Conservation (phyloP, 30 jellyfish, hydroid and myxozoan species). For the Turritopsis dohrnii region DNA sequence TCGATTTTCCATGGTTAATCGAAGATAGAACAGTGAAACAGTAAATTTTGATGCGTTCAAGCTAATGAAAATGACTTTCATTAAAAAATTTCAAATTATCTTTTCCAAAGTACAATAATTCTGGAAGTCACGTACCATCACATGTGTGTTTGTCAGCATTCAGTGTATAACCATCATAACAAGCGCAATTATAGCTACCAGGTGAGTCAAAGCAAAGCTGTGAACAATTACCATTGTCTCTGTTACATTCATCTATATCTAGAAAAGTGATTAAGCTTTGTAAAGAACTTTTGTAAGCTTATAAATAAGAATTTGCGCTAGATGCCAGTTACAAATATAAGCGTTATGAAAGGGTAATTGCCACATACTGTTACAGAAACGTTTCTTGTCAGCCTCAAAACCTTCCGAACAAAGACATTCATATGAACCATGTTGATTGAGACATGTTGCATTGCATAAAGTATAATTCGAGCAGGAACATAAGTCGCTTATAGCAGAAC, state of each 20-base stretch:
- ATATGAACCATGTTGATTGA: not conserved
- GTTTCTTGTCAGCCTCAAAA: not conserved
- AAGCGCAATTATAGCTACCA: not conserved
- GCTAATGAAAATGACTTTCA: not conserved
- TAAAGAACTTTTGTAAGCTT: not conserved
- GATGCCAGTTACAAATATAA: not conserved
- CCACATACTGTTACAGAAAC: conserved; percentile 2
- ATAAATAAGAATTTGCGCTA: not conserved
- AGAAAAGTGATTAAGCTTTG: too few species aligned
- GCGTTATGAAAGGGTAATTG: not conserved
- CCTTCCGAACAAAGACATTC: conserved; percentile 1
- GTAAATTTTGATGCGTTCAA: not conserved
- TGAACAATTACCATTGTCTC: not conserved
- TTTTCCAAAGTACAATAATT: too few species aligned
- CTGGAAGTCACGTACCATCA: not conserved
- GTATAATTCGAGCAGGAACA: conserved; percentile 51
- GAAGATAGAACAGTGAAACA: too few species aligned
- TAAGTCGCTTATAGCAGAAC: conserved; percentile 26
- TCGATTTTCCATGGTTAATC: not conserved
- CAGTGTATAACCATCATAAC: not conserved
- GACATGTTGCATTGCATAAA: conserved; percentile 42
- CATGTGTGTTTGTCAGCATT: not conserved
- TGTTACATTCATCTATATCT: not conserved
- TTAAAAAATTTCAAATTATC: too few species aligned
- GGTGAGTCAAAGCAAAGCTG: not conserved